A percentile compares a stretch with the other conserved stretches of the same genome.
These are phyloP conservation scores for Eidolon helvum DNA, from an alignment of 2,113 vertebrate genomes.

Conservation along the genomic window DNA sequence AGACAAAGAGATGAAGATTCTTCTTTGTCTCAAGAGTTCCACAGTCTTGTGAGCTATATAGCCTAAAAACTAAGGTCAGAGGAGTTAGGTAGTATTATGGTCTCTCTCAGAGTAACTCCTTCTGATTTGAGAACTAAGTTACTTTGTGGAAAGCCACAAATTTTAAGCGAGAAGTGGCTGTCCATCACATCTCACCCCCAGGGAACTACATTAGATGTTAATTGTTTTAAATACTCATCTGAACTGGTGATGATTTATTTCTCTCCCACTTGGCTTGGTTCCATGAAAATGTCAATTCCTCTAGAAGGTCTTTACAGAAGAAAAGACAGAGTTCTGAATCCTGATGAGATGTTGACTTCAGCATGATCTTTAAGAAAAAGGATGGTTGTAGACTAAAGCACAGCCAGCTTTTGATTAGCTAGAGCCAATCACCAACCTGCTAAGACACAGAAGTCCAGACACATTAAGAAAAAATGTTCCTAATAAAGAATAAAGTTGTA, in stretches of 20 bases:
- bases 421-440: background rate
- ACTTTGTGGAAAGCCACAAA: background rate
- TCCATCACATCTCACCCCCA: background rate
- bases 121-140: background rate
- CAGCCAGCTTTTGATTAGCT: background rate
- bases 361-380: background rate
- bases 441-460: background rate
- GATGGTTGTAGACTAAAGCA: background rate
- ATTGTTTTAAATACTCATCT: background rate
- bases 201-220: background rate
- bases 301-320: background rate
- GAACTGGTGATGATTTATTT: background rate
- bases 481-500: conserved; percentile 9
- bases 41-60: background rate
- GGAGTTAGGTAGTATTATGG: background rate
- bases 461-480: background rate
- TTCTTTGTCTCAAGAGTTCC: background rate
- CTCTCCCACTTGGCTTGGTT: background rate
- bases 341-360: background rate
- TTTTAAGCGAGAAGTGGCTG: background rate
- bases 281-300: background rate
- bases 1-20: background rate
- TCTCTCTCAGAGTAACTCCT: background rate
- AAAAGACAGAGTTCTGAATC: background rate
- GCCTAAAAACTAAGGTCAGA: background rate